Evolutionary conservation across 1,140 invertebrate species (phyloP), one percentile per base, ranked within the genome.

Genomic region (Eriocheir sinensis): DNA sequence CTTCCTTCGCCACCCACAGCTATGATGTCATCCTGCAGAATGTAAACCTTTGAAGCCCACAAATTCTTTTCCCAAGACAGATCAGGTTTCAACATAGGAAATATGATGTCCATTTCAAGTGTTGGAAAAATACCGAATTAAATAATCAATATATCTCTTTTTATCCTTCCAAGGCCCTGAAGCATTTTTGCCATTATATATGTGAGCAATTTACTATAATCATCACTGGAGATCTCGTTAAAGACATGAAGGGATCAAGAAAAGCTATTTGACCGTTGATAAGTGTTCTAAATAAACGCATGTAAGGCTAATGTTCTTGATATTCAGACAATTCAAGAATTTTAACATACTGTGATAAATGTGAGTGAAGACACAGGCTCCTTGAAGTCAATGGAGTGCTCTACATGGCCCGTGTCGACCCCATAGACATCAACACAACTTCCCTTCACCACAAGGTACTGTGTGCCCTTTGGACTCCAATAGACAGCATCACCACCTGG

Each of bases 391-490:
- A 97, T 92, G 12, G 96, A 95, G 90, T 96, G 96, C 9, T 96
- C 88, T 17, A 97, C 92, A 79, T 96, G 96, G 0, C 97, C 98
- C 91, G 97, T 97, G 96, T 98, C 97, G 12, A 98, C 97, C 41
- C 97, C 97, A 97, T 98, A 99, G 32, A 99, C 97, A 96, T 98
- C 98, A 3, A 98, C 97, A 96, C 97, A 97, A 95, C 97, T 97
- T 80, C 98, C 97, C 60, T 98, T 98, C 60, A 97, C 97, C 27
- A 99, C 96, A 3, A 98, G 97, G 96, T 99, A 99, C 94, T 97
- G 97, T 30, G 97, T 97, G 21, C 98, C 98, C 96, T 97, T 97
- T 17, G 98, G 98, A 3, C 97, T 97, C 97, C 97, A 97, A 53
- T 96, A 90, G 6, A 97, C 97, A 80, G 96, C 93, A 90, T 97